Conservation (phyloP, 2,888 invertebrate species). For the Phaedon cochleariae region DNA sequence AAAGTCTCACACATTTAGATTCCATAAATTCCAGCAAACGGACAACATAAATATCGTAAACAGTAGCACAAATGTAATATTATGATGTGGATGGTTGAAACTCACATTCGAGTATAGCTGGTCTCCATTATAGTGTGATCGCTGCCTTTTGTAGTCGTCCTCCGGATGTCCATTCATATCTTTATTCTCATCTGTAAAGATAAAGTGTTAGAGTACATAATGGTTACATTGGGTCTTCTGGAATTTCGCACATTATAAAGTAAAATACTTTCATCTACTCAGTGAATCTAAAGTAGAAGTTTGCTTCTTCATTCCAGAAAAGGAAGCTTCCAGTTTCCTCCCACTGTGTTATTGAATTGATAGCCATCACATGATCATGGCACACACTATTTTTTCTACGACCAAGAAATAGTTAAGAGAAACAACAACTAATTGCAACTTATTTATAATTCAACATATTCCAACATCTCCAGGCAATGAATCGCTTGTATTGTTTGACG, state of each 20-base stretch:
- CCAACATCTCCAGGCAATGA: too few relatives aligned
- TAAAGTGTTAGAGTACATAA: not conserved
- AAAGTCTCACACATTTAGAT: not conserved
- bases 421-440: too few relatives aligned
- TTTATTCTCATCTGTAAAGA: constrained; percentile 80
- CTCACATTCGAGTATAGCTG: constrained; percentile 90
- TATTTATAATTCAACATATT: too few relatives aligned
- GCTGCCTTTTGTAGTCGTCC: constrained; percentile 87
- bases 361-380: too few relatives aligned
- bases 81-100: constrained; percentile 46
- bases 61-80: not conserved
- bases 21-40: not conserved
- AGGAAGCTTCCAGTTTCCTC: too few relatives aligned
- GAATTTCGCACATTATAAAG: not conserved
- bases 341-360: too few relatives aligned
- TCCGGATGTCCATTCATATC: constrained; percentile 88
- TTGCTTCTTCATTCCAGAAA: too few relatives aligned
- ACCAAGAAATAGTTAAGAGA: too few relatives aligned
- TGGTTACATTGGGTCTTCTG: not conserved
- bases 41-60: not conserved
- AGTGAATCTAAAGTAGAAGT: too few relatives aligned
- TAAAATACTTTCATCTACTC: not conserved
- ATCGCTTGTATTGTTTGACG: too few relatives aligned
- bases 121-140: constrained; percentile 88
- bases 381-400: too few relatives aligned